These are phyloP conservation scores for Anarsia innoxiella DNA, from an alignment of 2,888 invertebrate genomes.

Conservation along the genomic window DNA sequence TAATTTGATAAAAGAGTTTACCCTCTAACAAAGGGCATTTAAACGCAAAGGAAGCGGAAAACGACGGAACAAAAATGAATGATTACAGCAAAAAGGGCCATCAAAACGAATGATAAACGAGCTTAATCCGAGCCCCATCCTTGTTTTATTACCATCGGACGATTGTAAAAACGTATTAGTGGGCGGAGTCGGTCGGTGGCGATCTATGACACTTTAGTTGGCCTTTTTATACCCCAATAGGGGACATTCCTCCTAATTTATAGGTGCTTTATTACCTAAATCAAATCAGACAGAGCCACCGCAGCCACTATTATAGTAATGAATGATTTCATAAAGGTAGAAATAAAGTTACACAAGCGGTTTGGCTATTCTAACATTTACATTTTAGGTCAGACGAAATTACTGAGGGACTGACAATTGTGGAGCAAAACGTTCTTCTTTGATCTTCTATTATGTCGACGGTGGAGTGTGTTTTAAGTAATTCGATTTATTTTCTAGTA, in stretches of 20 bases:
- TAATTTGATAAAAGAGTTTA: constrained; percentile 57
- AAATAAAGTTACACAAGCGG: not conserved
- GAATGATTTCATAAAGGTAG: not conserved
- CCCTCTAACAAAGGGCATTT: constrained; percentile 59
- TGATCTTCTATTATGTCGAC: too few relatives aligned
- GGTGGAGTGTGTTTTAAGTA: too few relatives aligned
- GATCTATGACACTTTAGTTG: constrained; percentile 61
- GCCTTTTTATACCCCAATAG: constrained; percentile 56
- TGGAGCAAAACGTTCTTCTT: not conserved
- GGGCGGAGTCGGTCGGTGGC: constrained; percentile 36
- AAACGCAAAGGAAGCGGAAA: constrained; percentile 68
- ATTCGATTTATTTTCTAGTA: too few relatives aligned
- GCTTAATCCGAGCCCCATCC: constrained; percentile 70
- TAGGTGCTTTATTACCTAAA: constrained; percentile 43
- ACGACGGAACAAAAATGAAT: constrained; percentile 74
- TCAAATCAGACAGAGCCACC: constrained; percentile 29
- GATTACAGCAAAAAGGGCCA: constrained; percentile 74
- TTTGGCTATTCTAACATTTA: not conserved
- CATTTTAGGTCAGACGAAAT: not conserved
- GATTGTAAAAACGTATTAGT: constrained; percentile 75
- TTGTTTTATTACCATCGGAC: constrained; percentile 70
- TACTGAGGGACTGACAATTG: not conserved
- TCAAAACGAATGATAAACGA: constrained; percentile 75
- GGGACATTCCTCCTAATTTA: constrained; percentile 52
- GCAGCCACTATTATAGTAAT: constrained; percentile 1